Evolutionary conservation across 2,888 invertebrate species (phyloP), one percentile per base, ranked within the genome.

Genomic region (Lasioglossum pauxillum): DNA sequence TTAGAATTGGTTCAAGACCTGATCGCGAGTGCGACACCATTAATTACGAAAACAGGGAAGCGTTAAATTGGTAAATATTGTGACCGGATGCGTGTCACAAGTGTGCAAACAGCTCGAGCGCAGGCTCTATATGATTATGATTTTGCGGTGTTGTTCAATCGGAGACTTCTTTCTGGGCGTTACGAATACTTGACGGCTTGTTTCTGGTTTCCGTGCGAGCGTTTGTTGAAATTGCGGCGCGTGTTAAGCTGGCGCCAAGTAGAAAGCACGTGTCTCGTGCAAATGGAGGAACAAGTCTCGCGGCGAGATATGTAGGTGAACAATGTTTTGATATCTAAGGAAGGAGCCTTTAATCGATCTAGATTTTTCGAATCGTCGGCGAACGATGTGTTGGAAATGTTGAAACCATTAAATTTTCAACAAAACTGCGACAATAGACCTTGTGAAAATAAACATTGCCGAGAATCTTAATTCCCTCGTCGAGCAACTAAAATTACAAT

Each of bases 181-280:
- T 12, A 27, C 27, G 46, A 16, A 38, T 53, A 53, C 49, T 53
- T 41, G 41, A 49, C 31, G 41, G 46, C 57, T 64, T 67, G 74
- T 67, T 82, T 85, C 85, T 85, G 10, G 76, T 75, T 75, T 75
- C 75, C 67, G 67, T 73, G 72, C 46, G 73, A 46, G 75, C 75
- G 74, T 83, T 74, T 44, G 83, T 71, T 85, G 79, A 76, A 85
- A 85, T 79, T 38, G 80, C 75, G 72, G 38, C 57, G 69, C 57
- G 31, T 73, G 75, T 69, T 41, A 38, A 78, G 53, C 80, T 85
- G 85, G 85, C 85, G 85, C 85, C 85, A 85, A 85, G 85, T 85
- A 85, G 85, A 85, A 85, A 85, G 85, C 85, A 85, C 85, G 79
- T 85, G 85, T 85, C 85, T 85, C 85, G 80, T 49, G 85, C 80